These are phyloP conservation scores for Ochropacha duplaris DNA, from an alignment of 2,888 invertebrate species.

Conservation along the genomic window DNA sequence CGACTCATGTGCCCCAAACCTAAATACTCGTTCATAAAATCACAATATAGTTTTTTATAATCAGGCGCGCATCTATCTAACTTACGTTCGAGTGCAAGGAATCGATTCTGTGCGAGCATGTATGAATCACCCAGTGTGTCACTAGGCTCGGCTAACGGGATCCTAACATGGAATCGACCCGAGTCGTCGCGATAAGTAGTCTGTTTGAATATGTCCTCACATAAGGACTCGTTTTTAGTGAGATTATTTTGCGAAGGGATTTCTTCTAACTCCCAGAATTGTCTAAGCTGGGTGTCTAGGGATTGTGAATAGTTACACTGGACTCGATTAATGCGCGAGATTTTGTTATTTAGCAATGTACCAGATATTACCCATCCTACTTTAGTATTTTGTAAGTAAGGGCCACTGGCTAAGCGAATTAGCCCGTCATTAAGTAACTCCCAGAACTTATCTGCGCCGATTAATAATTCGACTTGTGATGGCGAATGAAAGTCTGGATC, in stretches of 20 bases:
- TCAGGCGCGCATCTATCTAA: slow-evolving; percentile 11
- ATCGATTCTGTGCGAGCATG: slow-evolving; percentile 13
- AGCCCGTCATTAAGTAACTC: slow-evolving; percentile 9
- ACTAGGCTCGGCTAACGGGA: slow-evolving; percentile 17
- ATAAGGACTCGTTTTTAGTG: slow-evolving; percentile 2
- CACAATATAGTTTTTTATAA: slow-evolving; percentile 11
- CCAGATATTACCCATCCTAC: slow-evolving; percentile 20
- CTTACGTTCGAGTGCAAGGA: slow-evolving; percentile 18
- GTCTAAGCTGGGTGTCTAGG: slow-evolving; percentile 10
- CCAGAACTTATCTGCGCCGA: slow-evolving; percentile 17
- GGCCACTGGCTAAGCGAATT: slow-evolving; percentile 10
- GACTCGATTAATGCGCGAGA: slow-evolving; percentile 8
- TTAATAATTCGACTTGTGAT: slow-evolving; percentile 10
- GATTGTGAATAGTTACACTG: slow-evolving; percentile 16
- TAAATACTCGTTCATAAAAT: slow-evolving; percentile 13
- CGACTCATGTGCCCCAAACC: slow-evolving; percentile 14
- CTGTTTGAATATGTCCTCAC: slow-evolving; percentile 16
- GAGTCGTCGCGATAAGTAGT: slow-evolving; percentile 15
- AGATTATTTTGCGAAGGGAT: not conserved
- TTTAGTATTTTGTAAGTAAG: slow-evolving; percentile 14
- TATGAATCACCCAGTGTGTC: slow-evolving; percentile 20
- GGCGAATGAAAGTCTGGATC: slow-evolving; percentile 12
- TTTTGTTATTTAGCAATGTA: not conserved
- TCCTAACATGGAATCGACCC: slow-evolving; percentile 22
- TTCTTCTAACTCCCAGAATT: slow-evolving; percentile 21